These are phyloP conservation scores for Schizotus pectinicornis DNA, from an alignment of 2,888 invertebrate genomes.

Conservation along the genomic window DNA sequence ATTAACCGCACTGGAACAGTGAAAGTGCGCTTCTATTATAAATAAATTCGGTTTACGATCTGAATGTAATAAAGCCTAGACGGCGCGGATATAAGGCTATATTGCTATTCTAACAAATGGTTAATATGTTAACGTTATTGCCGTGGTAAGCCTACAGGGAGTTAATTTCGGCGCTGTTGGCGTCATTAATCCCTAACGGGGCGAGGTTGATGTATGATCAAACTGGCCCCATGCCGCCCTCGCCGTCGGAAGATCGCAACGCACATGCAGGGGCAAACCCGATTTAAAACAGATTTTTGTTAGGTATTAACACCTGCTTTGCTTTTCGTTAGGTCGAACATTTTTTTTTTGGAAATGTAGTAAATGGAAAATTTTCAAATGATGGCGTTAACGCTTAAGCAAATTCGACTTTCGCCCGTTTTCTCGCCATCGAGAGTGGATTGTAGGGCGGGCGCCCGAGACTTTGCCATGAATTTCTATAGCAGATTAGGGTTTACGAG, in stretches of 20 bases:
- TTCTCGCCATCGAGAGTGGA: conserved; percentile 9
- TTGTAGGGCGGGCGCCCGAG: conserved; percentile 13
- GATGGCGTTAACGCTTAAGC: not conserved
- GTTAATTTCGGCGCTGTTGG: conserved; percentile 61
- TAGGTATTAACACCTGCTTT: no score
- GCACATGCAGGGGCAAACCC: not conserved
- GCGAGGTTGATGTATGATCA: conserved; percentile 61
- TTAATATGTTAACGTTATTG: conserved; percentile 62
- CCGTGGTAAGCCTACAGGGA: conserved; percentile 60
- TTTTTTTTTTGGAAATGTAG: conserved; percentile 1
- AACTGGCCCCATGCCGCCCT: conserved; percentile 41
- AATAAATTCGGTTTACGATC: conserved; percentile 47
- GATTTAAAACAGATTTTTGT: not conserved
- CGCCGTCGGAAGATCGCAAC: not conserved
- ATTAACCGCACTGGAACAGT: conserved; percentile 18
- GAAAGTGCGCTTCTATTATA: conserved; percentile 33
- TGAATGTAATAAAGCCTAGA: conserved; percentile 44
- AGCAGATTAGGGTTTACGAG: conserved; percentile 57
- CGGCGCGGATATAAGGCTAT: conserved; percentile 43
- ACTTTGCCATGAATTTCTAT: conserved; percentile 51
- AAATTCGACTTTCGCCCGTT: conserved; percentile 17
- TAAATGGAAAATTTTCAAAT: not conserved
- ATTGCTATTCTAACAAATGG: conserved; percentile 61
- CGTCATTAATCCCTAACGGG: conserved; percentile 62
- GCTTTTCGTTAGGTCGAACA: not conserved